Conservation (phyloP, 30 jellyfish, hydroid and myxozoan genomes). For the Sanderia malayensis region DNA sequence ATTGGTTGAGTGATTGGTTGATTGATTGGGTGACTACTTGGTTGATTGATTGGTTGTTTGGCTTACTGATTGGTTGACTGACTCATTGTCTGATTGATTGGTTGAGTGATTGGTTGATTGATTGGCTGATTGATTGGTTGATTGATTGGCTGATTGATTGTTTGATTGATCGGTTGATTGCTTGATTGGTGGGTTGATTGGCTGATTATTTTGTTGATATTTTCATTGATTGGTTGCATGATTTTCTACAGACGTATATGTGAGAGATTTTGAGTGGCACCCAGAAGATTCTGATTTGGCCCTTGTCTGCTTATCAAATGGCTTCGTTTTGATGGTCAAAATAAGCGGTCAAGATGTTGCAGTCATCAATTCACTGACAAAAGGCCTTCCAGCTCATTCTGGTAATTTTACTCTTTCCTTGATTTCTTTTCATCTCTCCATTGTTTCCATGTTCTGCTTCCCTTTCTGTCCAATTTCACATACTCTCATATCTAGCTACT, state of each 20-base stretch:
- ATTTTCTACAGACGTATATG: slow-evolving; percentile 41
- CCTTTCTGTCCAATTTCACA: too few relatives aligned
- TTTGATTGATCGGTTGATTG: background rate
- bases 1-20: too few relatives aligned
- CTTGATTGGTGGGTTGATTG: background rate
- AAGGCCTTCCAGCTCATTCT: background rate
- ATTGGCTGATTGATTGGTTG: background rate
- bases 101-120: too few relatives aligned
- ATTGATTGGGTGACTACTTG: too few relatives aligned
- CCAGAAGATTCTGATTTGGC: slow-evolving; percentile 71
- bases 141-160: background rate
- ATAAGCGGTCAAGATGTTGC: slow-evolving; percentile 10
- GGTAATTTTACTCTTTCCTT: too few relatives aligned
- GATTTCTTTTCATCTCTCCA: too few relatives aligned
- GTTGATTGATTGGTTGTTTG: too few relatives aligned
- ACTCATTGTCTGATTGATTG: too few relatives aligned
- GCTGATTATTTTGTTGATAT: background rate
- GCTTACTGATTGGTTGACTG: too few relatives aligned
- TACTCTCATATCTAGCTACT: too few relatives aligned
- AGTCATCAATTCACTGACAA: slow-evolving; percentile 26
- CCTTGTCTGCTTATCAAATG: slow-evolving; percentile 69
- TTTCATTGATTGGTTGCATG: background rate
- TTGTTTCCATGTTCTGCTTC: too few relatives aligned
- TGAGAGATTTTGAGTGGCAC: slow-evolving; percentile 65
- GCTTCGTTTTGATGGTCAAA: slow-evolving; percentile 57